Evolutionary conservation across 2,797 vertebrate species (phyloP), one percentile per base, ranked within the genome.

Genomic region (Synaphobranchus kaupii): DNA sequence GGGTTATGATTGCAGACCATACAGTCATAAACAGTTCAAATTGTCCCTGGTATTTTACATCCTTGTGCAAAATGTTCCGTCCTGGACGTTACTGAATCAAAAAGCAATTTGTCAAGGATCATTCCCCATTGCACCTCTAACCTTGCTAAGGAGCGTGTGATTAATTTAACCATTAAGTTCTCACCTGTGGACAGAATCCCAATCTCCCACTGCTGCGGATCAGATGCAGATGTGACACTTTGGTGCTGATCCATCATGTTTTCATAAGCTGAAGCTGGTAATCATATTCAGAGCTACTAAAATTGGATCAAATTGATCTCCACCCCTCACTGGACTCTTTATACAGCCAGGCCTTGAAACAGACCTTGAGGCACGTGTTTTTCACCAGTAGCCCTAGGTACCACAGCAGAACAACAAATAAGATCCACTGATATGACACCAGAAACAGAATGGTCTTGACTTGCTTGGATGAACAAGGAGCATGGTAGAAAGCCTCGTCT

Each of bases 11-110:
- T 39, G 39, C 22, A 82, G 80, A 48, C 80, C n/a, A 52, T 52
- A n/a, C 39, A 82, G 47, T 52, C 80, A 82, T 82, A n/a, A 82
- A 82, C 22, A 82, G 22, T 7, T 9, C 22, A 82, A 82, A 82
- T 48, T 25, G 44, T 8, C 39, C 12, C 2, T 52, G 50, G 44
- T 52, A 82, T 48, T 82, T 82, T 82, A 48, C 50, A 17, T n/a
- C 50, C 20, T 52, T 52, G 47, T 52, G 39, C 22, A 48, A 52
- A 48, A 82, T 82, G 44, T 52, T 82, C 8, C 3, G n/a, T 12
- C n/a, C 44, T n/a, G 44, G 80, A 82, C 25, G 4, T 82, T 47
- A 25, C 80, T 82, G 22, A 82, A 9, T 31, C 28, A 73, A 28
- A 31, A 73, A 73, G 68, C 13, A 73, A 73, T 73, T 73, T 73